Evolutionary conservation across 2,888 invertebrate genomes (phyloP).

Genomic region (Troides aeacus): DNA sequence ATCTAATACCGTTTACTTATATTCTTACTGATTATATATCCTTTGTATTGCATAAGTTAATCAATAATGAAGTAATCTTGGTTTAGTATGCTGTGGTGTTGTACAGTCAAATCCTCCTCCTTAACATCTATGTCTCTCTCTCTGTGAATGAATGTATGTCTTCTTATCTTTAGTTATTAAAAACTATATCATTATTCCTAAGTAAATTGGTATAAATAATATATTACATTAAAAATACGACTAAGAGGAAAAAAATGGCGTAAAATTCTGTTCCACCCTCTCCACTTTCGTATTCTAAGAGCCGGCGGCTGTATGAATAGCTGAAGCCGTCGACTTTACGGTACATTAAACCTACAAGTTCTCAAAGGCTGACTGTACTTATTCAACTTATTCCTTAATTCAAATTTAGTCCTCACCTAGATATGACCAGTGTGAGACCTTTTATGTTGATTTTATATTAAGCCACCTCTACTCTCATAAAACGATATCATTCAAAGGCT

Average conservation of each 20-base stretch:
- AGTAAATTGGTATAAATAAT: too few relatives aligned
- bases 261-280: neutral
- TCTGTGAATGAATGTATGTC: too few relatives aligned
- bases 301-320: conserved; percentile 8
- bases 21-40: too few relatives aligned
- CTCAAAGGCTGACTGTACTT: conserved; percentile 5
- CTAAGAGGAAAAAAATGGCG: neutral
- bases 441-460: neutral
- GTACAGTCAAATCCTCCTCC: too few relatives aligned
- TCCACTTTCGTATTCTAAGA: conserved; percentile 7
- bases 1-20: too few relatives aligned
- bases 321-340: conserved; percentile 6
- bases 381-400: conserved; percentile 15
- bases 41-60: too few relatives aligned
- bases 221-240: too few relatives aligned
- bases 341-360: conserved; percentile 13
- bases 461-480: neutral
- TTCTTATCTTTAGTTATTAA: too few relatives aligned
- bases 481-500: neutral
- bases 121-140: too few relatives aligned
- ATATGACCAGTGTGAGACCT: neutral
- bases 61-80: too few relatives aligned
- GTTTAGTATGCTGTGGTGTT: too few relatives aligned
- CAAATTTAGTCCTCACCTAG: conserved; percentile 11
- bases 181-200: too few relatives aligned